A percentile compares a stretch with the other conserved stretches of the same genome.
phyloP scores from a whole-genome alignment of 1,140 invertebrate species.

The Leptopilina clavipes region DNA sequence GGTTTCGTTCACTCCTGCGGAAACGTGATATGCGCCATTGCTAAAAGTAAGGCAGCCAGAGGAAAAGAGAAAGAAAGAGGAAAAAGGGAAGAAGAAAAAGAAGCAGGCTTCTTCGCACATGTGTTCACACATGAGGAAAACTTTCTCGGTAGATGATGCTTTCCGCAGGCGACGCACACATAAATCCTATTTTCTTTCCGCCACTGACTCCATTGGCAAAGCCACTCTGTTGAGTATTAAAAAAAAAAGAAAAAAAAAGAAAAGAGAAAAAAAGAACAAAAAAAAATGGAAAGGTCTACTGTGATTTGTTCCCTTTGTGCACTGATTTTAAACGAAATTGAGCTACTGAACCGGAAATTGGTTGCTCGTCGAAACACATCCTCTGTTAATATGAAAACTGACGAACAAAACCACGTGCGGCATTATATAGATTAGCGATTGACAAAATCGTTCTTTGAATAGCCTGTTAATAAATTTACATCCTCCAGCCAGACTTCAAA shows the following conservation, averaged over 20 bases:
- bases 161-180: constrained; percentile 33
- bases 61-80: no score
- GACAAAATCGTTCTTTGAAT: not conserved
- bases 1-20: constrained; percentile 65
- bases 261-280: constrained; percentile 26
- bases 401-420: constrained; percentile 35
- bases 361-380: constrained; percentile 26
- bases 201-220: constrained; percentile 23
- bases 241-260: constrained; percentile 10
- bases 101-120: not conserved
- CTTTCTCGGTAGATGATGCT: constrained; percentile 28
- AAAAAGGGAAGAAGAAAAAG: no score
- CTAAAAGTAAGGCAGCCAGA: constrained; percentile 15
- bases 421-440: constrained; percentile 22
- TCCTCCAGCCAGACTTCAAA: no score
- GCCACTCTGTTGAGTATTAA: constrained; percentile 33
- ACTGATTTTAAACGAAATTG: constrained; percentile 42
- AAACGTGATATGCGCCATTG: constrained; percentile 65
- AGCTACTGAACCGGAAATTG: constrained; percentile 39
- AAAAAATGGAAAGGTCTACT: constrained; percentile 24
- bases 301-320: constrained; percentile 34
- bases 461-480: no score
- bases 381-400: not conserved
- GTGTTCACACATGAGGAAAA: constrained; percentile 32
- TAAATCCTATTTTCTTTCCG: constrained; percentile 46